Conservation (phyloP, 2,113 vertebrate genomes). For the Apteryx mantelli region DNA sequence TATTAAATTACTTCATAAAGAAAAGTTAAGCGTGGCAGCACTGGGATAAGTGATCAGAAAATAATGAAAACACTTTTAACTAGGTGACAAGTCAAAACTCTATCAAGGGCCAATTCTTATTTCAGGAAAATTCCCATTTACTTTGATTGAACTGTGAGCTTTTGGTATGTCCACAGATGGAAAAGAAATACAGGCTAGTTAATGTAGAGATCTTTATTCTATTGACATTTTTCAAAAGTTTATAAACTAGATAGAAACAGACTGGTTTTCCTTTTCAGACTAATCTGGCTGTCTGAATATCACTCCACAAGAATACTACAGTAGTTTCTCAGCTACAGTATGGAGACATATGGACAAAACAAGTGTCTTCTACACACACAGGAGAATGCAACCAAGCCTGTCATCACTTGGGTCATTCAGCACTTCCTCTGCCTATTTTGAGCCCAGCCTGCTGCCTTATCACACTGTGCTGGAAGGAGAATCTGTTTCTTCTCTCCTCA, state of each 20-base stretch:
- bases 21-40: conserved; percentile 48
- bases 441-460: conserved; percentile 41
- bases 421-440: conserved; percentile 50
- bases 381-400: conserved; percentile 56
- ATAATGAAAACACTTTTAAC: conserved; percentile 47
- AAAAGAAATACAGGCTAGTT: not conserved
- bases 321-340: conserved; percentile 20
- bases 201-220: not conserved
- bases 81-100: conserved; percentile 43
- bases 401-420: conserved; percentile 60
- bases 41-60: conserved; percentile 39
- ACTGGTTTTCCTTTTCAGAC: conserved; percentile 15
- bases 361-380: conserved; percentile 15
- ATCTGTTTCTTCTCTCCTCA: conserved; percentile 50
- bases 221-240: conserved; percentile 24
- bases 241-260: conserved; percentile 23
- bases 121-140: conserved; percentile 21
- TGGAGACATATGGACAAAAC: conserved; percentile 54
- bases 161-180: conserved; percentile 9
- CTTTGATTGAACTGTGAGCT: not conserved
- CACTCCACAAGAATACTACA: not conserved
- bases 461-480: not conserved
- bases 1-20: conserved; percentile 67
- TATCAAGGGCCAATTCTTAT: not conserved
- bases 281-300: not conserved